Evolutionary conservation across 2,113 vertebrate species (phyloP), one percentile per base, ranked within the genome.

Genomic region (Lanius ludovicianus): DNA sequence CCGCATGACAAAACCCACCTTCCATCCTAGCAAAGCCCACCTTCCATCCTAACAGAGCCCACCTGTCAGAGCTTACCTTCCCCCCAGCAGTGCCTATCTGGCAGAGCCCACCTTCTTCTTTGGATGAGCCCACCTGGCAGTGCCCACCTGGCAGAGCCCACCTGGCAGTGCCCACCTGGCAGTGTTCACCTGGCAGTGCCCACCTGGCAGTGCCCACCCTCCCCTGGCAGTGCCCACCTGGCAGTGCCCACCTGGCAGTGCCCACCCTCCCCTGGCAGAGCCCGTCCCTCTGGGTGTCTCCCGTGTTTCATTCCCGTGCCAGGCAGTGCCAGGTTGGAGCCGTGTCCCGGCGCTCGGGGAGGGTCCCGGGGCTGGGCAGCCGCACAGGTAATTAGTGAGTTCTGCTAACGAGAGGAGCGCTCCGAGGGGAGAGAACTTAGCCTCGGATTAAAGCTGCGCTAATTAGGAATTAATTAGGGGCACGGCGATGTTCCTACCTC

Each of bases 401-500:
- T 74, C 87, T 87, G 65, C 56, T 95, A 90, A 84, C 47, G 80
- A 80, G 81, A 59, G 7, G 62, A 79, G 62, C 3, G 0, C 63
- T 77, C 79, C 27, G 39, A 88, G 44, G 56, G 56, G 46, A 89
- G 56, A 75, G 70, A 89, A 25, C 39, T 14, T 21, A 12, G 30
- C 8, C 92, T 93, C 56, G 30, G 41, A 67, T 79, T 85, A 74
- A 90, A 87, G 75, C 56, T 73, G 67, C 65, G 74, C 77, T 95
- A 93, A 94, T 96, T 78, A 94, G 92, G 70, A 81, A 44, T 65
- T 95, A 96, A 96, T 96, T 83, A 77, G 2, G 1, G 53, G 57
- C 74, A 65, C 53, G 37, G 57, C 55, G 49, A 42, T 77, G 81
- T 41, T 81, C 67, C 75, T 84, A 73, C 77, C 84, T 82, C 35